A percentile compares a stretch with the other conserved stretches of the same genome.
These are phyloP conservation scores for Hermaeophaga mercurialis DNA, from an alignment of 2,888 invertebrate species.

Conservation along the genomic window DNA sequence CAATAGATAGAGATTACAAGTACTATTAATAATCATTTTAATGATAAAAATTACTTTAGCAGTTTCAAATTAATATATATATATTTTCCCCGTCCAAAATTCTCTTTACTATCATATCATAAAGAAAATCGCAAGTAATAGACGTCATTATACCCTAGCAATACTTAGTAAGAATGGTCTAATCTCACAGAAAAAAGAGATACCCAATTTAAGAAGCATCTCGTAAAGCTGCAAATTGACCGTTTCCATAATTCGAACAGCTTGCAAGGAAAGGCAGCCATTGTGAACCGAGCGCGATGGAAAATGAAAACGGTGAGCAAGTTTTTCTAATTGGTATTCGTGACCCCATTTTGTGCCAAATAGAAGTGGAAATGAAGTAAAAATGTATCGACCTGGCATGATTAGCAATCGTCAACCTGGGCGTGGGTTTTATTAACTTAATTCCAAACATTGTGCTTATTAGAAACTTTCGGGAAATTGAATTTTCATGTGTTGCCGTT, in stretches of 20 bases:
- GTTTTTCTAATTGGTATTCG: constrained; percentile 34
- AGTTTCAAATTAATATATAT: too few species aligned
- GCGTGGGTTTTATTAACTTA: constrained; percentile 18
- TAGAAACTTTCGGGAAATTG: constrained; percentile 3
- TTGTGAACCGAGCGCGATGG: not conserved
- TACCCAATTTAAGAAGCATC: too few species aligned
- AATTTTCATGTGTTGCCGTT: constrained; percentile 11
- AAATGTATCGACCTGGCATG: constrained; percentile 23
- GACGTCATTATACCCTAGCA: too few species aligned
- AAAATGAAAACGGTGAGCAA: constrained; percentile 27
- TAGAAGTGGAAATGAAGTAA: constrained; percentile 23
- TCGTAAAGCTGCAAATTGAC: too few species aligned
- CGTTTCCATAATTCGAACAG: constrained; percentile 36
- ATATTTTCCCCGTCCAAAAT: too few species aligned
- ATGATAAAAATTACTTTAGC: too few species aligned
- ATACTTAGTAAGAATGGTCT: too few species aligned
- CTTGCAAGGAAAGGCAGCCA: constrained; percentile 32
- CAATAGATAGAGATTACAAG: too few species aligned
- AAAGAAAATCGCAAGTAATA: too few species aligned
- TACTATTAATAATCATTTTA: too few species aligned
- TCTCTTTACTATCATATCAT: too few species aligned
- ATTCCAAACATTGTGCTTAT: constrained; percentile 9
- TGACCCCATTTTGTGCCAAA: constrained; percentile 22
- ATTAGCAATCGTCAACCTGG: constrained; percentile 11
- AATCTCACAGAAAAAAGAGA: too few species aligned